Evolutionary conservation across 30 jellyfish, hydroid and myxozoan species (phyloP), one percentile per base, ranked within the genome.

Genomic region (Catostylus mosaicus): DNA sequence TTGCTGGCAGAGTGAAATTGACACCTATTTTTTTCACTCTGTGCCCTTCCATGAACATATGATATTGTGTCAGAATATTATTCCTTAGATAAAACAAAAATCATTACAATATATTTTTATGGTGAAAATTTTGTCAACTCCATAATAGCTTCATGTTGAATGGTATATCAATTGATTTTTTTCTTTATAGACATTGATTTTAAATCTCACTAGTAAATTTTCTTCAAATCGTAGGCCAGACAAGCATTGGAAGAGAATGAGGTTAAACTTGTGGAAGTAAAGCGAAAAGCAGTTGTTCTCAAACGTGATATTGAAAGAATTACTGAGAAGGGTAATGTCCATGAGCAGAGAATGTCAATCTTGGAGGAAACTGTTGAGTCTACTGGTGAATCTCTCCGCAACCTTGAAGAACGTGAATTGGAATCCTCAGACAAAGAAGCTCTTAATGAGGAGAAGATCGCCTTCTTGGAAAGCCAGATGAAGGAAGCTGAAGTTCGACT

Each of bases 401-500:
- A 27, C 67, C 84, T 93, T 1, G 98, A 93, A 38, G 97, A 93
- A 63, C 88, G 92, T 8, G 98, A 93, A 69, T 77, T 76, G 9
- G 97, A 86, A 35, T 38, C 96, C 16, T 71, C 88, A 22, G 93
- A 77, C 74, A 67, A 71, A 35, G 98, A 93, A 62, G 90, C 82
- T n/a, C 78, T 81, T 26, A 93, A 86, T 51, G 98, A 88, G 52
- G 98, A 93, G 38, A 83, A 93, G 72, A 69, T 82, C 33, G 79
- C 89, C 24, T 82, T 93, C 83, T 64, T 93, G 60, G 96, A 67
- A 30, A 65, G 90, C 31, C 97, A 93, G 66, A 81, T 86, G 80
- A 93, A 93, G 75, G 98, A 93, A 82, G 90, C 96, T 1, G 98
- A 92, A 40, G 92, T 89, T 27, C 81, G 81, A 9, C 35, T 79